phyloP scores from a whole-genome alignment of 1,140 invertebrate species.

The Philotrypesis tridentata region DNA sequence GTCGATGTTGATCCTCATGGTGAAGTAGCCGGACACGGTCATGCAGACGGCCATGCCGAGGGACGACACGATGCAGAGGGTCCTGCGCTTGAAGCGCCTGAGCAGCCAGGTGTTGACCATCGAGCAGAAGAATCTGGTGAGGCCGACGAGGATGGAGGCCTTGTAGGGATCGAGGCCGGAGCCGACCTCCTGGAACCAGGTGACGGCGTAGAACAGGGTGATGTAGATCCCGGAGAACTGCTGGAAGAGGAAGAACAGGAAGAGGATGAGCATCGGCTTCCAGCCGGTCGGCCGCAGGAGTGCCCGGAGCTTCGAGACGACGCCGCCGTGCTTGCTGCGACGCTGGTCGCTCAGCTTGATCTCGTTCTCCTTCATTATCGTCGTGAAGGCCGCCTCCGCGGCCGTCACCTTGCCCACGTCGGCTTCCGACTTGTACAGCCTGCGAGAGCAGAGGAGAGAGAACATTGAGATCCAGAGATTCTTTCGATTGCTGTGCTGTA shows the following conservation, averaged over 20 bases:
- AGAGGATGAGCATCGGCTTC: constrained; percentile 76
- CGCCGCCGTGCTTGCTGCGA: constrained; percentile 61
- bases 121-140: constrained; percentile 78
- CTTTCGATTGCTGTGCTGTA: too few relatives aligned
- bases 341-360: constrained; percentile 66
- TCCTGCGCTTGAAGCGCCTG: constrained; percentile 71
- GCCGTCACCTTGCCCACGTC: constrained; percentile 55
- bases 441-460: constrained; percentile 34
- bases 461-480: too few relatives aligned
- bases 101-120: constrained; percentile 75
- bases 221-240: constrained; percentile 80
- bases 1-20: constrained; percentile 65
- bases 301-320: constrained; percentile 62
- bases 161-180: constrained; percentile 72
- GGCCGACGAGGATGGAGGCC: constrained; percentile 78
- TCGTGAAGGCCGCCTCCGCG: constrained; percentile 64
- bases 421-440: constrained; percentile 60
- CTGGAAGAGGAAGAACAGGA: constrained; percentile 77
- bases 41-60: constrained; percentile 75
- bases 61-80: constrained; percentile 73
- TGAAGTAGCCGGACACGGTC: constrained; percentile 74
- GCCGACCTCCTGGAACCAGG: constrained; percentile 75
- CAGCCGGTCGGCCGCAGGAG: constrained; percentile 76
- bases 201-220: constrained; percentile 82
- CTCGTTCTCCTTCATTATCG: constrained; percentile 69